phyloP scores from a whole-genome alignment of 2,888 invertebrate species.

The Diachrysia chrysitis region DNA sequence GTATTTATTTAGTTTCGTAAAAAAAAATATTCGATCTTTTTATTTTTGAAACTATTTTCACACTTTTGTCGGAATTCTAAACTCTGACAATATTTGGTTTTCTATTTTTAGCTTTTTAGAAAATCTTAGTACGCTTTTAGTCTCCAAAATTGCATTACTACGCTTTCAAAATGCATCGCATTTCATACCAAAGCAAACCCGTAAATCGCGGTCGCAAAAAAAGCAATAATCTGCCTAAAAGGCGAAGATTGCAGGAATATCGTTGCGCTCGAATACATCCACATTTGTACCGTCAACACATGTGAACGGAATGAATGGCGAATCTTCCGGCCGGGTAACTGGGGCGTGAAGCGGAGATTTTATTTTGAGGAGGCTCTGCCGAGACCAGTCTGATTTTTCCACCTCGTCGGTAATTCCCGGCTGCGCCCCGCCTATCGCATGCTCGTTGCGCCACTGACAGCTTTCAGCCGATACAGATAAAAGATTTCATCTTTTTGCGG shows the following conservation, averaged over 20 bases:
- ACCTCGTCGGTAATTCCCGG: constrained; percentile 63
- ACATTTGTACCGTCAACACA: constrained; percentile 65
- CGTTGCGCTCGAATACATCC: constrained; percentile 48
- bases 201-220: constrained; percentile 28
- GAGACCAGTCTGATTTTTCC: constrained; percentile 73
- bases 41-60: too few species aligned
- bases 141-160: not conserved
- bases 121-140: not conserved
- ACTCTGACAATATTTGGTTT: not conserved
- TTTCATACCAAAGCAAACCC: constrained; percentile 17
- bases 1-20: too few species aligned
- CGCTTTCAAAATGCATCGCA: constrained; percentile 14
- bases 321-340: constrained; percentile 73
- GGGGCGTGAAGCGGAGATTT: constrained; percentile 78
- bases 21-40: too few species aligned
- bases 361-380: constrained; percentile 71
- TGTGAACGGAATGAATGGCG: constrained; percentile 71
- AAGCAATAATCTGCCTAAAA: constrained; percentile 50
- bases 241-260: constrained; percentile 56
- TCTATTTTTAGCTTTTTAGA: not conserved
- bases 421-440: constrained; percentile 30
- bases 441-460: constrained; percentile 40
- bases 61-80: not conserved
- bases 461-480: constrained; percentile 52
- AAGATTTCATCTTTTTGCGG: constrained; percentile 50